These are phyloP conservation scores for Eubasilissa splendida DNA, from an alignment of 2,888 invertebrate species.

Conservation along the genomic window DNA sequence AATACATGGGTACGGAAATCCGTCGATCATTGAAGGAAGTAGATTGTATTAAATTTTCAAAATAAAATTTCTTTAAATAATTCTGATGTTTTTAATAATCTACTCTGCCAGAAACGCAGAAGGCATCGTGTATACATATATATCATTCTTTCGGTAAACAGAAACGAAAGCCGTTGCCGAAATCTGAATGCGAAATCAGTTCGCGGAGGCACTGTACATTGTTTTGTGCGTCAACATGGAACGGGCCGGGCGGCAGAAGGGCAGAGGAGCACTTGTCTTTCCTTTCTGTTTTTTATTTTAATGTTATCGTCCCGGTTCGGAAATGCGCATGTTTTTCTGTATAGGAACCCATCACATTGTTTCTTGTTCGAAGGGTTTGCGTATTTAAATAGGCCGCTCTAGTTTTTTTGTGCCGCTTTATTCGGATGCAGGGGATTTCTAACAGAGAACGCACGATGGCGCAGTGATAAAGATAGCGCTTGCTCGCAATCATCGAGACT, in stretches of 20 bases:
- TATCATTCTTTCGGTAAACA: constrained; percentile 54
- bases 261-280: constrained; percentile 54
- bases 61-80: not conserved
- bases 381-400: constrained; percentile 39
- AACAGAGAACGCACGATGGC: not conserved
- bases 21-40: no score
- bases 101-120: constrained; percentile 40
- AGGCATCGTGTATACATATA: constrained; percentile 36
- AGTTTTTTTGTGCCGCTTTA: constrained; percentile 27
- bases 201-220: constrained; percentile 50
- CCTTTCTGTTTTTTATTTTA: constrained; percentile 48
- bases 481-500: no score
- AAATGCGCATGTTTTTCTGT: constrained; percentile 36
- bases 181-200: constrained; percentile 55
- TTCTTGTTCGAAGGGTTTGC: constrained; percentile 25
- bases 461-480: no score
- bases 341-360: constrained; percentile 34
- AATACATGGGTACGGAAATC: no score
- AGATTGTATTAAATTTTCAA: no score
- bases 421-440: constrained; percentile 5
- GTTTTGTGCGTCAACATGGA: constrained; percentile 56
- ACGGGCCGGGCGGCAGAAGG: constrained; percentile 50
- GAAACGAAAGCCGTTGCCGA: constrained; percentile 48
- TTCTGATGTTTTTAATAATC: constrained; percentile 19
- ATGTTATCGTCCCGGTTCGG: constrained; percentile 46